A percentile compares a stretch with the other conserved stretches of the same genome.
phyloP scores from a whole-genome alignment of 2,888 invertebrate species.

The Drosophila mayaguana region DNA sequence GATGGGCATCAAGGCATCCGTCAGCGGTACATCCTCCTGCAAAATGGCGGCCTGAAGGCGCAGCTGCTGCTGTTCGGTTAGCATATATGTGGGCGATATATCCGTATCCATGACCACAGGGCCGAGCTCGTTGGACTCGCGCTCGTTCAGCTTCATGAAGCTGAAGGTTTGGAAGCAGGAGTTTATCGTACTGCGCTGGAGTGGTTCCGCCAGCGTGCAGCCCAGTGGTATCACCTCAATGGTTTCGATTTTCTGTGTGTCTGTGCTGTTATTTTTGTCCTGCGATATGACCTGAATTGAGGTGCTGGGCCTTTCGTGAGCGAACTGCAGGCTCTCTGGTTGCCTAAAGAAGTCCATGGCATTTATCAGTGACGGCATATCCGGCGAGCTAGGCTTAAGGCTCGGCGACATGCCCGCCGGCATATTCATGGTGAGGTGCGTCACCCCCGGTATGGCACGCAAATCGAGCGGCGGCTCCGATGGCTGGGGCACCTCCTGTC shows the following conservation, averaged over 20 bases:
- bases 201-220: neutral
- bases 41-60: constrained; percentile 34
- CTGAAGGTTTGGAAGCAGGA: constrained; percentile 19
- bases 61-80: constrained; percentile 19
- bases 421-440: constrained; percentile 24
- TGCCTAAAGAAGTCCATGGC: constrained; percentile 30
- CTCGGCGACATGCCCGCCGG: constrained; percentile 27
- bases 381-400: constrained; percentile 7
- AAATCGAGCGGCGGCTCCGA: neutral
- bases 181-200: constrained; percentile 19
- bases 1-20: constrained; percentile 27
- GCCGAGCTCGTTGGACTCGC: neutral
- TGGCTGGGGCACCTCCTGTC: constrained; percentile 6
- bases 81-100: neutral
- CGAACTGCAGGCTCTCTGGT: constrained; percentile 14
- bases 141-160: constrained; percentile 12
- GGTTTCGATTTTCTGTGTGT: neutral
- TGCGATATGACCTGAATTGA: constrained; percentile 24
- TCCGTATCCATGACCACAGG: neutral
- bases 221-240: constrained; percentile 31
- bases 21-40: constrained; percentile 10
- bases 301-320: neutral
- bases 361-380: constrained; percentile 25
- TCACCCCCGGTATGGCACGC: constrained; percentile 31
- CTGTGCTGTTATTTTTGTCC: too few relatives aligned